These are phyloP conservation scores for Lontra canadensis DNA, from an alignment of 2,113 vertebrate species.

Conservation along the genomic window DNA sequence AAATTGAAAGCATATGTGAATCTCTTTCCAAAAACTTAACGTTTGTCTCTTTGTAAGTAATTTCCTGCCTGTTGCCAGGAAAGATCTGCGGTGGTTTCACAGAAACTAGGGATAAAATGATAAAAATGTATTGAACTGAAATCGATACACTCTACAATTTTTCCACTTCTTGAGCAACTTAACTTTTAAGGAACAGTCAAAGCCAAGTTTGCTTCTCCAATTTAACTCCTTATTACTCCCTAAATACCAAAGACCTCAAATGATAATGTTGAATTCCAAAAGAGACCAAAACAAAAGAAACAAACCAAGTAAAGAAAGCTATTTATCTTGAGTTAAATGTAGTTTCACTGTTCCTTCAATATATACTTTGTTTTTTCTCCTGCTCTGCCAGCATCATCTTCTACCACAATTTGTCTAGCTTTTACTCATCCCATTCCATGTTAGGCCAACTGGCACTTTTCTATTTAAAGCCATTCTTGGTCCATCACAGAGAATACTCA, in stretches of 20 bases:
- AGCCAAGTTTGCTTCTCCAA: not conserved
- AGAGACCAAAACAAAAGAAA: not conserved
- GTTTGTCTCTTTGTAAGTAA: constrained; percentile 16
- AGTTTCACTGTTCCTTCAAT: not conserved
- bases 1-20: not conserved
- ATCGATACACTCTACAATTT: not conserved
- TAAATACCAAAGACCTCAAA: not conserved
- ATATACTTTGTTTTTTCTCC: not conserved
- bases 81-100: not conserved
- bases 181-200: not conserved
- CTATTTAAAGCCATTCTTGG: not conserved
- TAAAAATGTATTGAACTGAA: constrained; percentile 7
- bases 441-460: not conserved
- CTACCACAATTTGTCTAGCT: not conserved
- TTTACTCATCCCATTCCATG: not conserved
- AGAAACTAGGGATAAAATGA: constrained; percentile 17
- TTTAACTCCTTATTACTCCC: not conserved
- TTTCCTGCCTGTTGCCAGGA: not conserved
- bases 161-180: not conserved
- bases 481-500: not conserved
- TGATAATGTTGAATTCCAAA: not conserved
- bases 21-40: not conserved
- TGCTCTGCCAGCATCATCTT: not conserved
- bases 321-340: not conserved
- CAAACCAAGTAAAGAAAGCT: not conserved